phyloP scores from a whole-genome alignment of 2,888 invertebrate genomes.

The Stegophylla sp. region DNA sequence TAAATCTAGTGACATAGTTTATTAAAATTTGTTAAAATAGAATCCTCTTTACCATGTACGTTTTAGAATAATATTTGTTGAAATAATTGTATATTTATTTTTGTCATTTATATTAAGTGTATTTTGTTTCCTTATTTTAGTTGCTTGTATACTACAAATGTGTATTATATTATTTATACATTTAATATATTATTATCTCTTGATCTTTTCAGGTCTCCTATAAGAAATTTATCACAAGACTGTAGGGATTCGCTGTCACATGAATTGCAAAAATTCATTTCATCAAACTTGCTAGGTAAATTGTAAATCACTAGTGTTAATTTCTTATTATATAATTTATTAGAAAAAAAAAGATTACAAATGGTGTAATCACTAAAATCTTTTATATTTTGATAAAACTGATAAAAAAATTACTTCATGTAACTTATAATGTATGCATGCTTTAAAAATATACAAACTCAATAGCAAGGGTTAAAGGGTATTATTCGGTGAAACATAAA shows the following conservation, averaged over 20 bases:
- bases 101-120: neutral
- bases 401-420: conserved; percentile 9
- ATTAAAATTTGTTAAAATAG: neutral
- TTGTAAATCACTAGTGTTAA: neutral
- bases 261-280: conserved; percentile 43
- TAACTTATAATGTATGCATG: too few relatives aligned
- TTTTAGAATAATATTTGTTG: neutral
- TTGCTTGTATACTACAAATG: neutral
- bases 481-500: neutral
- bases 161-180: neutral
- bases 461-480: too few relatives aligned
- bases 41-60: conserved; percentile 7
- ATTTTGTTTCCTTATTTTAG: neutral
- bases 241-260: conserved; percentile 20
- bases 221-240: conserved; percentile 40
- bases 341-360: too few relatives aligned
- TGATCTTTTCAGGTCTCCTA: conserved; percentile 30
- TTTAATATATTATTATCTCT: too few relatives aligned
- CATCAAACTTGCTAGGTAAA: conserved; percentile 42
- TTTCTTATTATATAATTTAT: neutral
- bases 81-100: neutral
- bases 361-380: conserved; percentile 12
- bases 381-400: neutral
- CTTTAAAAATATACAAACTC: too few relatives aligned
- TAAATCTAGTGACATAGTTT: conserved; percentile 4